phyloP scores from a whole-genome alignment of 2,797 vertebrate species.

The Sebastes kiyomatsui region DNA sequence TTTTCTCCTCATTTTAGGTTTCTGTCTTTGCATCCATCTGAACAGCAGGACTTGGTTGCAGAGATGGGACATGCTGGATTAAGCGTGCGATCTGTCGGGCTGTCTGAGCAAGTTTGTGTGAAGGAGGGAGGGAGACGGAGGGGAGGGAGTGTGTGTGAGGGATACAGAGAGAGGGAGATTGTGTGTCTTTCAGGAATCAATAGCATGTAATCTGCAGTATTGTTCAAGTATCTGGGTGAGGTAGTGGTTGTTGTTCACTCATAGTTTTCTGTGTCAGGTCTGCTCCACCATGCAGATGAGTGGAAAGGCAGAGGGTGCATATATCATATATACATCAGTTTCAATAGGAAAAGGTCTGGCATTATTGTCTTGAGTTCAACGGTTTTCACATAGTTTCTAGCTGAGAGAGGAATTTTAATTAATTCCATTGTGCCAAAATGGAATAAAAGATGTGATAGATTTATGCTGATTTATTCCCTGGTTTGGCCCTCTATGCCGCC shows the following conservation, averaged over 20 bases:
- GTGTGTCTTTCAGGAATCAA: slow-evolving; percentile 26
- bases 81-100: slow-evolving; percentile 38
- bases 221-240: slow-evolving; percentile 15
- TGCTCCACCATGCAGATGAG: neutral
- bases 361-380: neutral
- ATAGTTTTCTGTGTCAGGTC: neutral
- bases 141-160: neutral
- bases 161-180: slow-evolving; percentile 1
- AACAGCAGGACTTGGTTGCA: slow-evolving; percentile 30
- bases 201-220: slow-evolving; percentile 13
- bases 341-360: neutral
- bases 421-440: neutral
- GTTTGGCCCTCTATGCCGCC: neutral
- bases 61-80: slow-evolving; percentile 31
- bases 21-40: slow-evolving; percentile 19
- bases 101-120: slow-evolving; percentile 22
- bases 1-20: neutral
- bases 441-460: neutral
- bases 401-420: neutral
- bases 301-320: neutral
- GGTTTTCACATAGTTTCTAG: neutral
- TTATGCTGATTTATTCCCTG: neutral
- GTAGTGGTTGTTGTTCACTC: neutral
- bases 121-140: neutral
- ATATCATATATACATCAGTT: neutral